phyloP scores from a whole-genome alignment of 2,113 vertebrate species.

The pig (Sus scrofa) region DNA sequence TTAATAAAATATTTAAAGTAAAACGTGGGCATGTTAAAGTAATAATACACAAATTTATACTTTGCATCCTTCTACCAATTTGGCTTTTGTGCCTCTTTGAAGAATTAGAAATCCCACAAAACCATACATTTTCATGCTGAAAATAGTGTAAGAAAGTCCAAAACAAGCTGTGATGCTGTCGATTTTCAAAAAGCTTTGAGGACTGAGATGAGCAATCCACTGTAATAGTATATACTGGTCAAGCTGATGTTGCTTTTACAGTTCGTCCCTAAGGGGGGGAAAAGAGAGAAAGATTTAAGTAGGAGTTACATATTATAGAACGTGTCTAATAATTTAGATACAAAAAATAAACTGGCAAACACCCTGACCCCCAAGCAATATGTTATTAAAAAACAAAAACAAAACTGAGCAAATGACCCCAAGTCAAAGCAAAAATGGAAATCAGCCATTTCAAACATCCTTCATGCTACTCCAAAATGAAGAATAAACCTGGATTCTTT shows the following conservation, averaged over 20 bases:
- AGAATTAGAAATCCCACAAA: constrained; percentile 80
- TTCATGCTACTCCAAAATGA: constrained; percentile 64
- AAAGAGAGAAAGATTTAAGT: constrained; percentile 77
- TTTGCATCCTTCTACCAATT: constrained; percentile 83
- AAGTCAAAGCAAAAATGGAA: constrained; percentile 69
- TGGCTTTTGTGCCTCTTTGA: constrained; percentile 86
- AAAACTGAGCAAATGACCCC: constrained; percentile 58
- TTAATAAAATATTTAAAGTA: constrained; percentile 82
- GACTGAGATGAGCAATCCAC: constrained; percentile 90
- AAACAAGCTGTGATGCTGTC: constrained; percentile 92
- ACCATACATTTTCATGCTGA: constrained; percentile 91
- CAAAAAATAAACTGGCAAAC: constrained; percentile 57
- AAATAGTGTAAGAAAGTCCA: constrained; percentile 89
- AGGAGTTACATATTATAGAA: constrained; percentile 64
- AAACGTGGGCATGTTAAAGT: constrained; percentile 87
- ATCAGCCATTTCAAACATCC: constrained; percentile 62
- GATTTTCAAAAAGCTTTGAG: constrained; percentile 91
- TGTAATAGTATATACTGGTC: constrained; percentile 88
- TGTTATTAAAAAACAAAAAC: not conserved
- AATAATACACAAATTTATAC: constrained; percentile 84
- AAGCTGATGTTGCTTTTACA: constrained; percentile 92
- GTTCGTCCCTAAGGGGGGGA: constrained; percentile 94
- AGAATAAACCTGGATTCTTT: constrained; percentile 34
- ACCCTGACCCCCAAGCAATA: constrained; percentile 60
- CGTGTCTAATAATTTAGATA: constrained; percentile 48